Evolutionary conservation across 2,113 vertebrate genomes (phyloP).

Genomic region (Steatornis caripensis): DNA sequence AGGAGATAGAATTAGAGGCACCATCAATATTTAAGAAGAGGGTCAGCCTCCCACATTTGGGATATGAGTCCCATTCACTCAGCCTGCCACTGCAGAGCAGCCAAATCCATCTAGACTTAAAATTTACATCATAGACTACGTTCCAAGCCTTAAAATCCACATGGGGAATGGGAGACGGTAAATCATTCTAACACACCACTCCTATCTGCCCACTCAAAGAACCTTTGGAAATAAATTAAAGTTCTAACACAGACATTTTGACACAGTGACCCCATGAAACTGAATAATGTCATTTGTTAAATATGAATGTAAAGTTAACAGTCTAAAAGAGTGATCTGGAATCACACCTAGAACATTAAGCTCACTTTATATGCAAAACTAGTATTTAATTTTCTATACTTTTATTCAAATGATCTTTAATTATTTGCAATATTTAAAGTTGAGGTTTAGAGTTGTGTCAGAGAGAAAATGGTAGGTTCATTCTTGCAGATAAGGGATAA

Average conservation of each 20-base stretch:
- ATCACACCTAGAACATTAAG: constrained; percentile 56
- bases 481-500: background rate
- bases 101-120: constrained; percentile 23
- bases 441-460: constrained; percentile 6
- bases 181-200: constrained; percentile 60
- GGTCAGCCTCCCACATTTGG: background rate
- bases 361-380: constrained; percentile 59
- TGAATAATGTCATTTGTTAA: constrained; percentile 75
- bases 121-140: background rate
- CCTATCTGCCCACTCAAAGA: constrained; percentile 58
- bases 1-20: background rate
- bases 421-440: constrained; percentile 51
- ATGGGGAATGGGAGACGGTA: constrained; percentile 19
- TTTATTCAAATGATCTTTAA: constrained; percentile 60
- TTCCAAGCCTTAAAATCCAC: constrained; percentile 31
- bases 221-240: constrained; percentile 72
- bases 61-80: background rate
- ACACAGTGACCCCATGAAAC: constrained; percentile 74
- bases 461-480: background rate
- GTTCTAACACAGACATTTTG: constrained; percentile 75
- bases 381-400: constrained; percentile 56
- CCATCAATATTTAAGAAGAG: background rate
- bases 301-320: constrained; percentile 66
- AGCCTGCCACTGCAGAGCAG: background rate
- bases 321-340: constrained; percentile 47